Evolutionary conservation across 2,113 vertebrate species (phyloP), one percentile per base, ranked within the genome.

Genomic region (Ictalurus furcatus): DNA sequence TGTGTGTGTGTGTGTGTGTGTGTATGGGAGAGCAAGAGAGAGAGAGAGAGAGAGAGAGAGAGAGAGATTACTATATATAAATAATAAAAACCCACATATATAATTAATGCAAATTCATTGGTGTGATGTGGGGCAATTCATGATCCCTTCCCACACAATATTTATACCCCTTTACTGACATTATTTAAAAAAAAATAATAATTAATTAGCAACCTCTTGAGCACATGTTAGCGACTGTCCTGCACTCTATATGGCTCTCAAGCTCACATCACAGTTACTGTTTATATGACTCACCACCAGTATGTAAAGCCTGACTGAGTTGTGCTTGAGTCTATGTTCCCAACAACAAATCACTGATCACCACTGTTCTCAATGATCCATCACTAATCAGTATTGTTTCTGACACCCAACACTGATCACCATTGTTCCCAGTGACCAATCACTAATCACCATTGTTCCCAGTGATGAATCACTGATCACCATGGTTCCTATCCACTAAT

Each of bases 1-100:
- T 76, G 37, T 76, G 73, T 76, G 73, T 52, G 56, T 85, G 52
- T 12, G 44, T 48, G 34, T 89, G 83, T 67, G 71, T 74, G 48
- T 87, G 8, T 52, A 52, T 0, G 48, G 48, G 48, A 48, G 48
- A 48, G 48, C 48, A 1, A 48, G 48, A 52, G 9, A 1, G 48
- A 52, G 48, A 9, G 48, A 52, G 59, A 63, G 73, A 85, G 56
- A 84, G 21, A 40, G 13, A 61, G 34, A 78, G 54, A 37, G 6
- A 63, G 44, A 48, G 48, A 48, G 48, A 9, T 8, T 48, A 6
- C 6, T 48, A 48, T 48, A 48, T 48, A 48, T 52, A 71, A 8
- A 37, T 73, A 73, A 76, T 76, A 25, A 23, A 76, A 44, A n/a
- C 23, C 37, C 40, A 25, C 21, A 28, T 48, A 25, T 44, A 48